Evolutionary conservation across 2,797 vertebrate species (phyloP).

Genomic region (Serranus cabrilla): DNA sequence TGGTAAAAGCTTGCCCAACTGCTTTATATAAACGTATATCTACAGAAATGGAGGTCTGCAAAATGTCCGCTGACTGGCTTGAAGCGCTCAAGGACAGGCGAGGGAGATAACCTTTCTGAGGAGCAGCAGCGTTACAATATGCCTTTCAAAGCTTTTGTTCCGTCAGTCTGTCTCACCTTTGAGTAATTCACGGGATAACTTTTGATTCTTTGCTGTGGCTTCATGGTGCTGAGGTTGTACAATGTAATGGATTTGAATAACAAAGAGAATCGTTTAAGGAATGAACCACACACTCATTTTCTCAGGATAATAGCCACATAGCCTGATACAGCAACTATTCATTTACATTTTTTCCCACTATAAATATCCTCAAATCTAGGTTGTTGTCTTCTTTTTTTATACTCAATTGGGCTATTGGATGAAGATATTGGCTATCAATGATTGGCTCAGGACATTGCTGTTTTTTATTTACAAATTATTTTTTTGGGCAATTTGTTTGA

Average conservation of each 20-base stretch:
- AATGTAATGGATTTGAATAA: slow-evolving; percentile 79
- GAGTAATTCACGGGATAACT: slow-evolving; percentile 72
- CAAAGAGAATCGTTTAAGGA: slow-evolving; percentile 76
- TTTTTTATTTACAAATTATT: no score
- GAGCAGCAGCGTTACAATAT: slow-evolving; percentile 63
- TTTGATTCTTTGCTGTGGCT: slow-evolving; percentile 69
- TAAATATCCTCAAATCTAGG: no score
- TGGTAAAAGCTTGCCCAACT: slow-evolving; percentile 29
- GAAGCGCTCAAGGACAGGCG: slow-evolving; percentile 72
- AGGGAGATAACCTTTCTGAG: slow-evolving; percentile 76
- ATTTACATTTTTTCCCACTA: slow-evolving; percentile 32
- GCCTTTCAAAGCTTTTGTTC: slow-evolving; percentile 78
- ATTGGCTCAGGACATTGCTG: no score
- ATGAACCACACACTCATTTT: slow-evolving; percentile 67
- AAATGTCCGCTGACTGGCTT: slow-evolving; percentile 73
- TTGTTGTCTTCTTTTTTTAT: no score
- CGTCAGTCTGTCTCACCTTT: slow-evolving; percentile 75
- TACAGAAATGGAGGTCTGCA: slow-evolving; percentile 47
- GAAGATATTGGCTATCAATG: no score
- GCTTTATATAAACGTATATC: slow-evolving; percentile 34
- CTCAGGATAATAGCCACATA: slow-evolving; percentile 60
- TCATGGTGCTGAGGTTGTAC: slow-evolving; percentile 69
- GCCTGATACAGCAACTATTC: slow-evolving; percentile 59
- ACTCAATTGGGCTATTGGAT: no score
- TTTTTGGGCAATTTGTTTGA: no score